Evolutionary conservation across 2,888 invertebrate species (phyloP), one percentile per base, ranked within the genome.

Genomic region (Pristionchus entomophagus): DNA sequence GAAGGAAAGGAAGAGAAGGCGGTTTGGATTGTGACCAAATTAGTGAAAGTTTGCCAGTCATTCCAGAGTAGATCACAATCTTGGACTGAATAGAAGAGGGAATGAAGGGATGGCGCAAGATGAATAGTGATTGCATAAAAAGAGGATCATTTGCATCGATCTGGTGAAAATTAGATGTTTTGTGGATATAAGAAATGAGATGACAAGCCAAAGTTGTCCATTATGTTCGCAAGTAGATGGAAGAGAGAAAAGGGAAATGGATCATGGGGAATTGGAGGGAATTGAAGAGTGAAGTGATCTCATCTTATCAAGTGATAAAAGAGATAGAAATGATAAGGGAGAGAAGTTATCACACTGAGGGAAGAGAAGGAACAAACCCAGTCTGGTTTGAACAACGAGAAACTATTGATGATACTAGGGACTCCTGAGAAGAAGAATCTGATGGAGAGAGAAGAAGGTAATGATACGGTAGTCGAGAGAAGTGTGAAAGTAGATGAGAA

Each of bases 271-370:
- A 69, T n/a, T 38, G 19, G 35, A 62, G 38, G 38, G 69, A 69
- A 69, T 69, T 69, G 38, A 38, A 29, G 22, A 32, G 29, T 29
- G 17, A 32, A 69, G 35, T 41, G 35, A 35, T 69, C 32, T 35
- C 69, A 69, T 69, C 69, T 29, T 41, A 69, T 69, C 69, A 69
- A 69, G 69, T 69, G 69, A 69, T 69, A 69, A 69, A 69, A 69
- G 38, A 22, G 69, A 38, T 38, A 69, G 41, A 41, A 69, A 8
- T 38, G 69, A 69, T 69, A 69, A 69, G 69, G n/a, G 41, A 41
- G 45, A 41, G 22, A 29, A 69, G 69, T 69, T 69, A 69, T 69
- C 69, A 22, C 38, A 41, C n/a, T 22, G 22, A 38, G n/a, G 41
- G 38, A 69, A 38, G 32, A n/a, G n/a, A n/a, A n/a, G n/a, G n/a